These are phyloP conservation scores for Eueremaeus valkanovi DNA, from an alignment of 2,888 invertebrate genomes.

Conservation along the genomic window DNA sequence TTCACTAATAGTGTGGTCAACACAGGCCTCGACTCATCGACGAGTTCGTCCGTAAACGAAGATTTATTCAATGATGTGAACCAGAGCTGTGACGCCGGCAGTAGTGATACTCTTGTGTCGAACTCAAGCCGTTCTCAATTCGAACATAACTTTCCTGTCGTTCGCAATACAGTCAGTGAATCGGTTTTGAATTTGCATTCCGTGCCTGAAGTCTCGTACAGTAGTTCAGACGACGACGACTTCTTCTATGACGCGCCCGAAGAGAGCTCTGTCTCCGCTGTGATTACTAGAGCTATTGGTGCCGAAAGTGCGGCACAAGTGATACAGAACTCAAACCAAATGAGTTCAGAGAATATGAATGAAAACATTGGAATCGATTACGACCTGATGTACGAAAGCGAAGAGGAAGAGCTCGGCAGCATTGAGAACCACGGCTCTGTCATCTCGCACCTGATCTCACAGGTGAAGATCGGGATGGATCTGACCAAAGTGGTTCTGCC, in stretches of 20 bases:
- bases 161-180: background rate
- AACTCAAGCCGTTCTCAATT: background rate
- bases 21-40: background rate
- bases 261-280: constrained; percentile 50
- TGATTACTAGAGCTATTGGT: constrained; percentile 24
- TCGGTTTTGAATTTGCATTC: constrained; percentile 49
- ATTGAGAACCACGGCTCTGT: constrained; percentile 97
- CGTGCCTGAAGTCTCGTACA: constrained; percentile 89
- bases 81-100: background rate
- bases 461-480: constrained; percentile 99
- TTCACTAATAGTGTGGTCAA: background rate
- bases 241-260: constrained; percentile 68
- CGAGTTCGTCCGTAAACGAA: background rate
- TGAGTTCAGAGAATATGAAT: background rate
- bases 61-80: background rate
- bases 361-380: constrained; percentile 34
- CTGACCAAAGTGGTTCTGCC: constrained; percentile 97
- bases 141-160: background rate
- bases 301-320: background rate
- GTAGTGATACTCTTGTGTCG: background rate
- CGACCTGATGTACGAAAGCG: constrained; percentile 44
- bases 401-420: constrained; percentile 61
- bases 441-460: constrained; percentile 90
- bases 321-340: background rate
- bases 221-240: constrained; percentile 94